Percentiles rank a stretch among this genome's conserved stretches.
phyloP scores from a whole-genome alignment of 2,797 vertebrate species.

The Mallotus villosus region DNA sequence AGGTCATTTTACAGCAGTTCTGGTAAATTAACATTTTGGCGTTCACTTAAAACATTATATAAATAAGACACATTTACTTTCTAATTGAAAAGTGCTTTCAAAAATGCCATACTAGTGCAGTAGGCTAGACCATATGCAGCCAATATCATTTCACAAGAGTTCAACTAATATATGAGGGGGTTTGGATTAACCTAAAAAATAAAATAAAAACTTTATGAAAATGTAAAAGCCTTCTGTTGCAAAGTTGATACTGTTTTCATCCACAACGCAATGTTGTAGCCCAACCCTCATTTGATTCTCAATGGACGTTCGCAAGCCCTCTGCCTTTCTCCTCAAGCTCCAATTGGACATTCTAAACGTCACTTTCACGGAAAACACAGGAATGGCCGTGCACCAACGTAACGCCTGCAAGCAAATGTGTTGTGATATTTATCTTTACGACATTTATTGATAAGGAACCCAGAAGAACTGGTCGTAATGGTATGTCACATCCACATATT shows the following conservation, averaged over 20 bases:
- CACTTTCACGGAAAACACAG: conserved; percentile 43
- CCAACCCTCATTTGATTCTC: conserved; percentile 8
- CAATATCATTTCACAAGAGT: no score
- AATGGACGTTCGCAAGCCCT: conserved; percentile 44
- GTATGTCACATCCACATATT: conserved; percentile 41
- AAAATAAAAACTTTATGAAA: no score
- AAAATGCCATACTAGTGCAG: no score
- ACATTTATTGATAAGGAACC: conserved; percentile 43
- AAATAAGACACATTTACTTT: no score
- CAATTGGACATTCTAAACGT: conserved; percentile 64
- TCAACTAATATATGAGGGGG: no score
- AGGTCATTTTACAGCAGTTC: not conserved
- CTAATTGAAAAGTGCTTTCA: no score
- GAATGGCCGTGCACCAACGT: conserved; percentile 50
- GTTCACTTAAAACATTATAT: no score
- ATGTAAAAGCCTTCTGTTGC: no score
- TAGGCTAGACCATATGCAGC: no score
- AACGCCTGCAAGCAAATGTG: conserved; percentile 67
- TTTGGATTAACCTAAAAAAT: no score
- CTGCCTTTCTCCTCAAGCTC: conserved; percentile 16
- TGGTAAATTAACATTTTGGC: no score
- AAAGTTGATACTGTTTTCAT: conserved; percentile 13
- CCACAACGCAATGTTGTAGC: not conserved
- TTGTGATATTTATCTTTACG: conserved; percentile 39
- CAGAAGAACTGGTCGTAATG: conserved; percentile 33